Base-by-base conservation (phyloP, 2,888 invertebrate species). In the Cheilosia grossa region DNA sequence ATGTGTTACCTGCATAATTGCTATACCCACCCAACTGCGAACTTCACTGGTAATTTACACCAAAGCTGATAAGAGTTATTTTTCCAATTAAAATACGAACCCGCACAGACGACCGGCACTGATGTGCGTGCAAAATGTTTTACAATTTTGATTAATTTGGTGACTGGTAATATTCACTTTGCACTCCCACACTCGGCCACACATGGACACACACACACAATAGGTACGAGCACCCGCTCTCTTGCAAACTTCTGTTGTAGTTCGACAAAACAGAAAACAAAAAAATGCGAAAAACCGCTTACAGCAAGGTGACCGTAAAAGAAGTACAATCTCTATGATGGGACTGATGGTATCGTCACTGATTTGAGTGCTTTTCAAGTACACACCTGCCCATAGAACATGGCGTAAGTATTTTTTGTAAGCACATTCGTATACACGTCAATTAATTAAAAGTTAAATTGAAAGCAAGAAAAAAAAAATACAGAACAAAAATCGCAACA, bases 61-160 rank as follows among this genome's bases (percentile, higher is more conserved):
- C 40, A 73, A 73, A 17, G 49, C 44, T 21, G 74, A 74, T 74
- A 74, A 74, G 58, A 64, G 54, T 19, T 37, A 13, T 37, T 37
- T 37, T 64, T 66, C 58, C 64, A 63, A 74, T 74, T 74, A 74
- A 64, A 74, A 64, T 17, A 19, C 54, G 47, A 67, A 15, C 67
- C 49, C 56, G 54, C 56, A 58, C 64, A 37, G 74, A 44, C 47
- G 37, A 4, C 37, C 37, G 37, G 37, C n/a, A 40, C 30, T 7
- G n/a, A 37, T 56, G 74, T 74, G 53, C 54, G 56, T 58, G 64
- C 54, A 47, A 54, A 74, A 54, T 64, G 56, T 58, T 74, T 64
- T 49, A 64, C 74, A 64, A 64, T 74, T 64, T 64, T 58, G 49
- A 74, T 74, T 74, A 49, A 64, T 64, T 63, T 6, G 17, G 17